Conservation (phyloP, 2,888 invertebrate genomes). For the Steinernema carpocapsae region DNA sequence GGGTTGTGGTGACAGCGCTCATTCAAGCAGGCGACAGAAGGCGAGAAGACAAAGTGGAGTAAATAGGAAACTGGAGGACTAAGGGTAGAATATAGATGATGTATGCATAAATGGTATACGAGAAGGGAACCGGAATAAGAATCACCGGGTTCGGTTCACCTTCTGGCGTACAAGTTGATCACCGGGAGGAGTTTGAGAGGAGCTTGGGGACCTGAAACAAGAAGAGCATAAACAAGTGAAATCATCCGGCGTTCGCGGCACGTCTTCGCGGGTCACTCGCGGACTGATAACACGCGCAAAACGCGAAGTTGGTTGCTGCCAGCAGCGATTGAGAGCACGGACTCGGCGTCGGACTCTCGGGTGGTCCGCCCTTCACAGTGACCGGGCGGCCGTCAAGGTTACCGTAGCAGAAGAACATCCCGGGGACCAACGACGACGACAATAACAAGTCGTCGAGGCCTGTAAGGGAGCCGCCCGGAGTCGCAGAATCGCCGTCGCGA, state of each 20-base stretch:
- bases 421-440: background rate
- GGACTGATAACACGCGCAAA: constrained; percentile 31
- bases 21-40: constrained; percentile 8
- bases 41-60: background rate
- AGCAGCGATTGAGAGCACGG: constrained; percentile 22
- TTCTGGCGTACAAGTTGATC: constrained; percentile 23
- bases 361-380: constrained; percentile 31
- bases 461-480: too few species aligned
- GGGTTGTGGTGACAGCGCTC: constrained; percentile 32
- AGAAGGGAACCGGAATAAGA: constrained; percentile 33
- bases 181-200: constrained; percentile 3
- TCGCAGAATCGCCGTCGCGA: too few species aligned
- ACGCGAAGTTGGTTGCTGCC: constrained; percentile 6
- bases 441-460: constrained; percentile 25
- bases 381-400: constrained; percentile 32
- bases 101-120: constrained; percentile 23
- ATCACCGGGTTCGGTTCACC: constrained; percentile 35
- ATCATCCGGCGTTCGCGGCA: constrained; percentile 18
- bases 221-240: background rate
- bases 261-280: constrained; percentile 35
- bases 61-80: background rate
- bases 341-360: constrained; percentile 14
- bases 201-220: constrained; percentile 1
- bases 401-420: constrained; percentile 17
- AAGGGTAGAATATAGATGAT: constrained; percentile 15